Conservation (phyloP, 2,797 vertebrate genomes). For the Sebastes matsubarae region DNA sequence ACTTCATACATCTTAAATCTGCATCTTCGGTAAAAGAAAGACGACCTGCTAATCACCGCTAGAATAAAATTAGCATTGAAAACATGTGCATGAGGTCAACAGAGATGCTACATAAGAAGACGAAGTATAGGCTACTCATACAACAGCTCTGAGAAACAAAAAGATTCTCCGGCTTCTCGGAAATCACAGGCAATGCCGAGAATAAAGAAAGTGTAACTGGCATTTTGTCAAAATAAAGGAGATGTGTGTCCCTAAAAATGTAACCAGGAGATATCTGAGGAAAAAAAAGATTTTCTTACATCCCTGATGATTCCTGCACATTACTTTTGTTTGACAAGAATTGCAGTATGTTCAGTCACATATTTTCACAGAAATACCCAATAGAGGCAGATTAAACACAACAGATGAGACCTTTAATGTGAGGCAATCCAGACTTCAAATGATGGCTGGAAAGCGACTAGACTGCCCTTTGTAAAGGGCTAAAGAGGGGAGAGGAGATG, state of each 20-base stretch:
- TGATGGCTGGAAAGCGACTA: slow-evolving; percentile 35
- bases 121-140: not conserved
- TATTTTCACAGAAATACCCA: slow-evolving; percentile 4
- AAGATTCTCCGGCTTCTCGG: not conserved
- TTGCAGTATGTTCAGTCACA: not conserved
- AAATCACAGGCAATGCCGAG: not conserved
- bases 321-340: not conserved
- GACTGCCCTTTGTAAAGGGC: slow-evolving; percentile 56
- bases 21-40: not conserved
- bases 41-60: slow-evolving; percentile 20
- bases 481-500: slow-evolving; percentile 51
- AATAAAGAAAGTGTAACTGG: not conserved
- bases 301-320: not conserved
- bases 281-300: not conserved
- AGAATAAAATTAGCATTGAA: slow-evolving; percentile 42
- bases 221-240: slow-evolving; percentile 16
- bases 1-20: not conserved
- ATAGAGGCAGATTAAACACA: slow-evolving; percentile 17
- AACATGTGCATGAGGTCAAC: slow-evolving; percentile 19
- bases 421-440: slow-evolving; percentile 46
- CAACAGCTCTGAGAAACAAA: not conserved
- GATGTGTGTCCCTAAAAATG: not conserved
- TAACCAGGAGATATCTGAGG: not conserved
- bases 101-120: not conserved
- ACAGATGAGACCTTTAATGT: slow-evolving; percentile 30